Conservation (phyloP, 2,888 invertebrate species). For the Nemoura dubitans region DNA sequence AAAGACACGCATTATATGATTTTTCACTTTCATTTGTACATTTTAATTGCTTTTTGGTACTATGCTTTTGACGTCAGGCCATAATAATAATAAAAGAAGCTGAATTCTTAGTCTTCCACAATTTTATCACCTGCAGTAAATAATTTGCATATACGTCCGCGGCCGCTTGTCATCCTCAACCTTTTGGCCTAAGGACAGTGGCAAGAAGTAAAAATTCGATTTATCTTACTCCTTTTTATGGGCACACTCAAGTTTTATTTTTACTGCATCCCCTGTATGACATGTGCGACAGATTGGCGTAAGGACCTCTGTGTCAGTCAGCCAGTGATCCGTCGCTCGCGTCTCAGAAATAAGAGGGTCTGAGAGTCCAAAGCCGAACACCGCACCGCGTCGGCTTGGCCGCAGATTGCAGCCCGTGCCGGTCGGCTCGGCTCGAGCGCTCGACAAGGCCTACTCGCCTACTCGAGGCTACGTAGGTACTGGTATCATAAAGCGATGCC, state of each 20-base stretch:
- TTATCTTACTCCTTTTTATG: constrained; percentile 34
- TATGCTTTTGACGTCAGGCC: constrained; percentile 1
- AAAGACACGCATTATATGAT: neutral
- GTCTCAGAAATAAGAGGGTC: no score
- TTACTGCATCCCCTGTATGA: constrained; percentile 7
- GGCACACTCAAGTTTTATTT: constrained; percentile 32
- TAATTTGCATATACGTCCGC: neutral
- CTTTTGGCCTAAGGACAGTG: constrained; percentile 30
- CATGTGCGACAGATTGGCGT: constrained; percentile 12
- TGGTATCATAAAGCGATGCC: constrained; percentile 4
- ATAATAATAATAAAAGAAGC: constrained; percentile 12
- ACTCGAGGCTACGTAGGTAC: neutral
- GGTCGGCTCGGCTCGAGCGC: neutral
- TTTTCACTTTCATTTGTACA: constrained; percentile 12
- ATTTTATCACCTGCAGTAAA: constrained; percentile 4
- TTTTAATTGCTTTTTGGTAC: constrained; percentile 12
- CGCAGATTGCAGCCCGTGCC: neutral
- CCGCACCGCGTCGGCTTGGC: neutral
- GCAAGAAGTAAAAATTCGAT: constrained; percentile 26
- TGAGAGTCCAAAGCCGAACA: neutral
- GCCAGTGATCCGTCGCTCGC: neutral
- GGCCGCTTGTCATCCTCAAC: constrained; percentile 12
- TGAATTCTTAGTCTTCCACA: constrained; percentile 12
- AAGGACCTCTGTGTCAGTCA: neutral
- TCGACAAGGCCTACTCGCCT: neutral